A percentile compares a stretch with the other conserved stretches of the same genome.
Evolutionary conservation across 1,140 invertebrate species (phyloP).

Genomic region (Oncopodura yosiiana): DNA sequence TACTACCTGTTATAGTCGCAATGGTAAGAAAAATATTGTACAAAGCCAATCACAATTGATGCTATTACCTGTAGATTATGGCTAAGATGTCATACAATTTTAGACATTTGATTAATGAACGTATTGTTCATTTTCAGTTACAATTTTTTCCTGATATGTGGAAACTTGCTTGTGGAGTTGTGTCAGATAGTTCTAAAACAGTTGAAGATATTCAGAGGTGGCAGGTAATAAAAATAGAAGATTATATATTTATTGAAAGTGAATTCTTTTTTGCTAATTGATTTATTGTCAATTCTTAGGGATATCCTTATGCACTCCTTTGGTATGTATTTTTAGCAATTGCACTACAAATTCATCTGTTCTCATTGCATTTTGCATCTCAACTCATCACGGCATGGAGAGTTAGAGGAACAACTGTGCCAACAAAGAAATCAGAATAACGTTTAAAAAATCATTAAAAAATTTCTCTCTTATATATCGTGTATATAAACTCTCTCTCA

Average conservation of each 20-base stretch:
- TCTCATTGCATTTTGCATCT: constrained; percentile 79
- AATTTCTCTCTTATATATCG: no score
- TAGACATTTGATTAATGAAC: not conserved
- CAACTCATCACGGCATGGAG: constrained; percentile 80
- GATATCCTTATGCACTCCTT: constrained; percentile 78
- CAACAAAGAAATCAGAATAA: constrained; percentile 42
- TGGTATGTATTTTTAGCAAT: constrained; percentile 88
- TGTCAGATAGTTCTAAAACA: not conserved
- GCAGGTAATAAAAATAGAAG: no score
- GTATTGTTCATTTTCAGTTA: not conserved
- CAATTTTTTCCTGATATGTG: not conserved
- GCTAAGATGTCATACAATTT: not conserved
- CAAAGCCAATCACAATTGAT: constrained; percentile 61
- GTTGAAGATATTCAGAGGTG: no score
- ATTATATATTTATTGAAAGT: not conserved
- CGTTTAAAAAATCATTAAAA: no score
- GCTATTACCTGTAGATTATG: not conserved
- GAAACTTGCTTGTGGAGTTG: no score
- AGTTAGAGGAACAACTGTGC: constrained; percentile 48
- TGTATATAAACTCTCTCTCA: constrained; percentile 17
- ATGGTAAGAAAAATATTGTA: constrained; percentile 57
- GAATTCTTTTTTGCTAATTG: not conserved
- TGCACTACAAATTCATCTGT: constrained; percentile 80
- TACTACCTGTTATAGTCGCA: constrained; percentile 71
- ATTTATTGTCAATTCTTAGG: constrained; percentile 48